phyloP scores from a whole-genome alignment of 2,113 vertebrate genomes.

The Psilopogon haemacephalus region DNA sequence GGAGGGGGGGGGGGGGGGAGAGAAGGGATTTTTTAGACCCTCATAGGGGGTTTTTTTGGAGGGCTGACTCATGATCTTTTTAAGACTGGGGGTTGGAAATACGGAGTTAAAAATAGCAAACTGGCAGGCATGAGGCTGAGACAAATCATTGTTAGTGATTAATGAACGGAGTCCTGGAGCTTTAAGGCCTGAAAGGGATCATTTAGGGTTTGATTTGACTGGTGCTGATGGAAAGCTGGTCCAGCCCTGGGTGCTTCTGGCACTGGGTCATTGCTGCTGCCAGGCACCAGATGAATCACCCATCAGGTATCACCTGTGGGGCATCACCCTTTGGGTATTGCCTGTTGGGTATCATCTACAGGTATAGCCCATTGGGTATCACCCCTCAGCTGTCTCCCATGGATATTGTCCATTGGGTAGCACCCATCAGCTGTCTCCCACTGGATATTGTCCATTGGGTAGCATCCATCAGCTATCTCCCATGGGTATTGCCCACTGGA shows the following conservation, averaged over 20 bases:
- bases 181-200: conserved; percentile 15
- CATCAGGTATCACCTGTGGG: accelerated
- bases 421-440: too few relatives aligned
- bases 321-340: too few relatives aligned
- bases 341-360: too few relatives aligned
- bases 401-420: too few relatives aligned
- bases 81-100: neutral
- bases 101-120: conserved; percentile 43
- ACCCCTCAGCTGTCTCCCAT: too few relatives aligned
- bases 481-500: too few relatives aligned
- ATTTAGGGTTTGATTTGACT: neutral
- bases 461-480: too few relatives aligned
- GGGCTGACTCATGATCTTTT: conserved; percentile 21
- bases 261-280: accelerated
- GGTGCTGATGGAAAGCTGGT: neutral
- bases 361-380: too few relatives aligned
- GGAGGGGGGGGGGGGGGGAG: too few relatives aligned
- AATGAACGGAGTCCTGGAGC: conserved; percentile 7
- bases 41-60: neutral
- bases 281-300: too few relatives aligned
- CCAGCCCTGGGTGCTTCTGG: neutral
- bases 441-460: too few relatives aligned
- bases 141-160: neutral
- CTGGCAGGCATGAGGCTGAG: neutral
- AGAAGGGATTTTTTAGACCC: neutral